A percentile compares a stretch with the other conserved stretches of the same genome.
These are phyloP conservation scores for Epinephelus awoara DNA, from an alignment of 2,797 vertebrate species.

Conservation along the genomic window DNA sequence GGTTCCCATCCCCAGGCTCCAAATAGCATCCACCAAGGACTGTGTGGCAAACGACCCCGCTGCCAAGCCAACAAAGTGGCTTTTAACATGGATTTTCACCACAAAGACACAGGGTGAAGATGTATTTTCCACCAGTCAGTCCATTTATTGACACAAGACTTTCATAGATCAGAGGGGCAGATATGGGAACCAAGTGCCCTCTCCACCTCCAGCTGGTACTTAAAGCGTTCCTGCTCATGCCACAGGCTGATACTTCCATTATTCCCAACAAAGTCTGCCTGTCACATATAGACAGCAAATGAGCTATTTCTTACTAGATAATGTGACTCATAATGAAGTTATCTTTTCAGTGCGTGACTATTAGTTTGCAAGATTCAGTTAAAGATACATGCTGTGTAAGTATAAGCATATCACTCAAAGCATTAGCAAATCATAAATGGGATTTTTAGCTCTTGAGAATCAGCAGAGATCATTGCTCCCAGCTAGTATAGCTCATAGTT, in stretches of 20 bases:
- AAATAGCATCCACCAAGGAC: constrained; percentile 71
- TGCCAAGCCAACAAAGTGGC: constrained; percentile 50
- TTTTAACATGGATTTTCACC: constrained; percentile 61
- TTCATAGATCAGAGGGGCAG: constrained; percentile 20
- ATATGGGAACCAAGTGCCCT: constrained; percentile 27
- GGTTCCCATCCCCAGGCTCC: constrained; percentile 62
- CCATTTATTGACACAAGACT: constrained; percentile 54
- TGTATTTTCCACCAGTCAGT: constrained; percentile 46
- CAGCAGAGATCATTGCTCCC: background rate
- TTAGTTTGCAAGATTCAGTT: background rate
- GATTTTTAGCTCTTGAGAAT: constrained; percentile 16
- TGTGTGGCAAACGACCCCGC: constrained; percentile 51
- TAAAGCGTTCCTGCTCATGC: background rate
- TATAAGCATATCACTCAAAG: constrained; percentile 1
- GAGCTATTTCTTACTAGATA: background rate
- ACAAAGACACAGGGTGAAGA: constrained; percentile 37
- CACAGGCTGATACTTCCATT: background rate
- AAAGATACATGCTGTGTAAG: constrained; percentile 10
- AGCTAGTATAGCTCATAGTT: background rate
- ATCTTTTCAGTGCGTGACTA: background rate
- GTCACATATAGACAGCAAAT: background rate
- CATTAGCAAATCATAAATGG: constrained; percentile 10
- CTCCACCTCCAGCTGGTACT: constrained; percentile 17
- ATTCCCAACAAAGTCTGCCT: background rate
- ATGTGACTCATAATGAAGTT: constrained; percentile 7